Percentiles rank a stretch among this genome's conserved stretches.
Evolutionary conservation across 2,888 invertebrate genomes (phyloP).

Genomic region (Nomada lathburiana): DNA sequence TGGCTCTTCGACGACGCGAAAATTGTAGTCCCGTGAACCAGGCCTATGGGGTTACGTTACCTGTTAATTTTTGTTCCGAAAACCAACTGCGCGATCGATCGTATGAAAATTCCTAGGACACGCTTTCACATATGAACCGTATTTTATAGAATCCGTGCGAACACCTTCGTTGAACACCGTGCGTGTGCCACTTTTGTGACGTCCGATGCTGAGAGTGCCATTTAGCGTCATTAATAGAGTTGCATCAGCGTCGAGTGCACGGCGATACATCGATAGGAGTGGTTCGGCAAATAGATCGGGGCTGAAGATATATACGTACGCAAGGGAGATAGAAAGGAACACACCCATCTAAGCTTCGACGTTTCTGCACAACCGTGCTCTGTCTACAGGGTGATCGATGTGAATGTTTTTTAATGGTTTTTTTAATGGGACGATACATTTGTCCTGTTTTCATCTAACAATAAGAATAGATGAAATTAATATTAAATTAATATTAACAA

Average conservation of each 20-base stretch:
- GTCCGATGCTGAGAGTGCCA: constrained; percentile 56
- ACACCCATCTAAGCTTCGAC: constrained; percentile 48
- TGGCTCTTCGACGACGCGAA: constrained; percentile 24
- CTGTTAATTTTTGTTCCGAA: constrained; percentile 30
- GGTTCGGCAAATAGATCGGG: constrained; percentile 70
- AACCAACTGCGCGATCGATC: constrained; percentile 36
- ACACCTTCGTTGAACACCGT: constrained; percentile 34
- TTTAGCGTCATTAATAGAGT: constrained; percentile 72
- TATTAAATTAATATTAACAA: neutral
- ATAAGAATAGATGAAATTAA: neutral
- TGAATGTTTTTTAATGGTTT: neutral
- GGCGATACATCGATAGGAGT: constrained; percentile 69
- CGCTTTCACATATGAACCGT: constrained; percentile 35
- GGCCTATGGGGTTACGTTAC: constrained; percentile 26
- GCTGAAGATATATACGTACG: constrained; percentile 56
- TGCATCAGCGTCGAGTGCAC: constrained; percentile 67
- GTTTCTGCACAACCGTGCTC: constrained; percentile 32
- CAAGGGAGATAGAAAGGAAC: constrained; percentile 54
- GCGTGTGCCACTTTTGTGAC: constrained; percentile 61
- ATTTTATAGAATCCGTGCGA: constrained; percentile 44
- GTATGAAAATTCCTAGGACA: constrained; percentile 29
- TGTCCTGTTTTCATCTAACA: too few species aligned
- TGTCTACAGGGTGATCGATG: constrained; percentile 19
- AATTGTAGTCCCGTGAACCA: constrained; percentile 27
- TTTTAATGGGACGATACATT: neutral